Evolutionary conservation across 2,888 invertebrate species (phyloP), one percentile per base, ranked within the genome.

Genomic region (Plebejus argus): DNA sequence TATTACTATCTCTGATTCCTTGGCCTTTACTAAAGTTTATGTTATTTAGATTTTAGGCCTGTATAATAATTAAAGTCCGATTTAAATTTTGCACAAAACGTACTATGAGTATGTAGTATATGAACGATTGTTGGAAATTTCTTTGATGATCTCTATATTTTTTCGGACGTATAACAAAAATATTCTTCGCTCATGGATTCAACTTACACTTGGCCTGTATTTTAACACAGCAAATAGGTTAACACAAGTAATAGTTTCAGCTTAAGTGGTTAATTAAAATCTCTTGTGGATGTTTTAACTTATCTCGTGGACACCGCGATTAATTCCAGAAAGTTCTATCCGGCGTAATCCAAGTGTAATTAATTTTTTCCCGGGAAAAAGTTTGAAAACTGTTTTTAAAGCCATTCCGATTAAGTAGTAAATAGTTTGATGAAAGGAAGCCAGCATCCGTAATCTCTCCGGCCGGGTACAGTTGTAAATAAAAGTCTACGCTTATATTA

Each of bases 231-330:
- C 3, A 45, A 45, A 45, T 45, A 45, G 45, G 3, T 45, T 12
- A 10, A 35, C 7, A 45, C 45, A 70, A 35, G 66, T n/a, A 20
- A 33, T 33, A 76, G 20, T 70, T 70, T 33, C n/a, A 70, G n/a
- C 70, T 70, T 70, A 74, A 74, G 70, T 49, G 28, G 18, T 49
- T 49, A 74, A 74, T 66, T 49, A 74, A 74, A 74, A 74, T 28
- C 28, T 23, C 28, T 74, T 74, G 74, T 74, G 23, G 49, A n/a
- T 71, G 20, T 49, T 74, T 18, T 15, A 74, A 74, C 28, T 74
- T 74, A 74, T 18, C 23, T 28, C 49, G 12, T 74, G 28, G 49
- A 74, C 28, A 10, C 1, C 10, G 28, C 66, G 49, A 74, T 74
- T 74, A 74, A 74, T 53, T 23, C 45, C 20, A 53, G 10, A 53